Conservation (phyloP, 2,797 vertebrate species). For the Coendou prehensilis region DNA sequence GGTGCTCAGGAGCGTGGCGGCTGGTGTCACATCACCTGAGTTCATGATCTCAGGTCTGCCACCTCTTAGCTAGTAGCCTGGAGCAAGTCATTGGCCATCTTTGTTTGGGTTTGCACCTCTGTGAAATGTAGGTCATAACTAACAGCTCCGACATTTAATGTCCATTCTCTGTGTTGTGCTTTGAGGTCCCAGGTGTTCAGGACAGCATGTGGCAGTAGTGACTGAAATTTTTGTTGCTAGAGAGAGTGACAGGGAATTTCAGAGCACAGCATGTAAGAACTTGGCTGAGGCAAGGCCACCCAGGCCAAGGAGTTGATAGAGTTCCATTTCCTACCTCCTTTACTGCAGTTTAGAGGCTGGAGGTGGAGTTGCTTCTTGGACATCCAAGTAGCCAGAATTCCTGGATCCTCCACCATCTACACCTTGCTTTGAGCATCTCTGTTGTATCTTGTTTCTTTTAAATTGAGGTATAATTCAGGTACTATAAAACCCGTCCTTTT, state of each 20-base stretch:
- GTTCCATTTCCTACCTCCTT: background rate
- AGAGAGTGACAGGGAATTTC: background rate
- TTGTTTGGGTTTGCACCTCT: background rate
- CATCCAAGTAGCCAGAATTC: background rate
- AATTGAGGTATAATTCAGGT: background rate
- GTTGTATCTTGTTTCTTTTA: background rate
- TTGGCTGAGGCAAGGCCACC: background rate
- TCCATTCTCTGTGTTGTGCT: background rate
- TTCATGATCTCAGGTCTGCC: background rate
- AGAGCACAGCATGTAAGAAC: background rate
- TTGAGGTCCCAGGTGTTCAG: background rate
- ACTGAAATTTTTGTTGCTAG: background rate
- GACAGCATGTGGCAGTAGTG: background rate
- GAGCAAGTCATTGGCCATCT: background rate
- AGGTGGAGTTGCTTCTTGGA: background rate
- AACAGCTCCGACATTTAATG: background rate
- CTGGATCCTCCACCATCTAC: background rate
- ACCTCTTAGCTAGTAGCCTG: background rate
- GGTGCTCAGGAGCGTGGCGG: background rate
- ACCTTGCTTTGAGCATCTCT: conserved; percentile 35
- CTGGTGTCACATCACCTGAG: background rate
- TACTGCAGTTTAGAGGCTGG: background rate
- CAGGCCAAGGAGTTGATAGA: background rate
- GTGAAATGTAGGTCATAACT: background rate
- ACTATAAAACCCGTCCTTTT: conserved; percentile 36